Conservation (phyloP, 2,797 vertebrate genomes). For the Naso thynnoides region DNA sequence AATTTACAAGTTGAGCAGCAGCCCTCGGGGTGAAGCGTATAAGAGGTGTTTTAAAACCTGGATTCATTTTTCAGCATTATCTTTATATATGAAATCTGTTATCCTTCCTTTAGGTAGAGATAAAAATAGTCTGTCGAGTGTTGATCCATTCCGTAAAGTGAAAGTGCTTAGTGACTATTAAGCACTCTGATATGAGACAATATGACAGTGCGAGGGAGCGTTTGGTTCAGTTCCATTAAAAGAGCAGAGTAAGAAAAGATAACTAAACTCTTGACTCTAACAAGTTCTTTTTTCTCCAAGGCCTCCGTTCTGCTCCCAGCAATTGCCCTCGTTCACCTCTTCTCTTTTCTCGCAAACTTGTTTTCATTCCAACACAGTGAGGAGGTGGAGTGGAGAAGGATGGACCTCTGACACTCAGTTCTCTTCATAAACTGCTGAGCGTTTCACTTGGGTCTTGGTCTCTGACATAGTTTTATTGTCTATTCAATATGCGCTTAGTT, state of each 20-base stretch:
- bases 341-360: slow-evolving; percentile 8
- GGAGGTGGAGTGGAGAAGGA: slow-evolving; percentile 9
- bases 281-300: slow-evolving; percentile 4
- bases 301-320: not conserved
- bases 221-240: slow-evolving; percentile 8
- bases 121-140: no score
- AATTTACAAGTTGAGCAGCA: not conserved
- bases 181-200: not conserved
- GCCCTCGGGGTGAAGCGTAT: not conserved
- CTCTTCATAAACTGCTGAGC: not conserved
- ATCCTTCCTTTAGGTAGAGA: no score
- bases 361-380: not conserved
- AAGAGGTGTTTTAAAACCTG: not conserved
- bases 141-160: no score
- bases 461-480: not conserved
- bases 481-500: not conserved
- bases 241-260: slow-evolving; percentile 20
- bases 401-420: slow-evolving; percentile 27
- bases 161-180: not conserved
- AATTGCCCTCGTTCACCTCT: slow-evolving; percentile 30
- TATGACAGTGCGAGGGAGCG: not conserved
- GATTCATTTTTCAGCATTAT: not conserved
- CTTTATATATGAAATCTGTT: not conserved
- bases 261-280: slow-evolving; percentile 12
- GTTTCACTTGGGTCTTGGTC: not conserved